These are phyloP conservation scores for Trichogramma dendrolimi DNA, from an alignment of 2,888 invertebrate genomes.

Conservation along the genomic window DNA sequence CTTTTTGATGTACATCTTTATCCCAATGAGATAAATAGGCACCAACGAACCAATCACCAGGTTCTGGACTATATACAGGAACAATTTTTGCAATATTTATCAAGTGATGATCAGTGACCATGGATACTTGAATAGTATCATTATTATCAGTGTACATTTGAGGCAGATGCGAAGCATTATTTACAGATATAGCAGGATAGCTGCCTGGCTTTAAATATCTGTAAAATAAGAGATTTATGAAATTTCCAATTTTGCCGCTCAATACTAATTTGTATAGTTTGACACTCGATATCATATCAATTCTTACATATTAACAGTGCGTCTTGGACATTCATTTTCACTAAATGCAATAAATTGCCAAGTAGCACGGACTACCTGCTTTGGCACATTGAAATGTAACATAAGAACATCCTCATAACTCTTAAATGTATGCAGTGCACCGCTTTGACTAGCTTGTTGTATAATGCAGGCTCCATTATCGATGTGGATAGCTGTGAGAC, in stretches of 20 bases:
- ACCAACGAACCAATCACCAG: conserved; percentile 55
- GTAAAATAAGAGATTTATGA: conserved; percentile 29
- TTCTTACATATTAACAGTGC: conserved; percentile 52
- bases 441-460: conserved; percentile 54
- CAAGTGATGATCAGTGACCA: conserved; percentile 48
- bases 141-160: conserved; percentile 45
- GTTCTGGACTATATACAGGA: conserved; percentile 52
- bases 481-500: conserved; percentile 5
- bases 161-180: conserved; percentile 55
- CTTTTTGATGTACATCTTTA: conserved; percentile 53
- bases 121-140: conserved; percentile 42
- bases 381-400: conserved; percentile 54
- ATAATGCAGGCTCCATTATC: conserved; percentile 30
- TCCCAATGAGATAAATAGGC: conserved; percentile 54
- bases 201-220: conserved; percentile 58
- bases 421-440: conserved; percentile 51
- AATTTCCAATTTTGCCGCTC: conserved; percentile 6
- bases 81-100: conserved; percentile 48
- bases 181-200: conserved; percentile 55
- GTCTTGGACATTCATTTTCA: conserved; percentile 50
- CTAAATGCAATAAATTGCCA: conserved; percentile 56
- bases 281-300: conserved; percentile 6
- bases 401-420: conserved; percentile 53
- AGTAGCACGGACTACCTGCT: conserved; percentile 52
- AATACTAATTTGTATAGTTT: not conserved